Percentiles rank a stretch among this genome's conserved stretches.
These are phyloP conservation scores for Criorhina ranunculi DNA, from an alignment of 2,888 invertebrate species.

Conservation along the genomic window DNA sequence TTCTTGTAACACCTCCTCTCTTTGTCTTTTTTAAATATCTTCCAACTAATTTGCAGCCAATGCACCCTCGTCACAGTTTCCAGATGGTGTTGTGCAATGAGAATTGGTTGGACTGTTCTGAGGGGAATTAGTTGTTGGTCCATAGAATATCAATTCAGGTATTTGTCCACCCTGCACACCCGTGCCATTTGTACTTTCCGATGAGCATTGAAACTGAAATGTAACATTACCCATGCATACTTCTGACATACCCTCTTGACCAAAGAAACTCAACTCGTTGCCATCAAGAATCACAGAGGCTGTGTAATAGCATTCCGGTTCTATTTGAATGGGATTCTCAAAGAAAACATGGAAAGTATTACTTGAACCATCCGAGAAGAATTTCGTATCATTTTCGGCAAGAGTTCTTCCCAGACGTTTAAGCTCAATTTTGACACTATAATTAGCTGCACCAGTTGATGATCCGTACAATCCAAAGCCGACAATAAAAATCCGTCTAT, in stretches of 20 bases:
- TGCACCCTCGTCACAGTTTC: slow-evolving; percentile 78
- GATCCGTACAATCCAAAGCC: slow-evolving; percentile 98
- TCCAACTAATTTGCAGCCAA: slow-evolving; percentile 38
- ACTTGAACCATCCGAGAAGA: slow-evolving; percentile 98
- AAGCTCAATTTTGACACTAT: slow-evolving; percentile 96
- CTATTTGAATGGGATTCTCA: slow-evolving; percentile 92
- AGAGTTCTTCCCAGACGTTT: slow-evolving; percentile 94
- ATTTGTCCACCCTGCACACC: slow-evolving; percentile 99
- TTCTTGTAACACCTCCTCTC: neutral
- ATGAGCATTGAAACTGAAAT: slow-evolving; percentile 98
- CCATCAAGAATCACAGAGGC: slow-evolving; percentile 98
- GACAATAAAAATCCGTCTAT: slow-evolving; percentile 97
- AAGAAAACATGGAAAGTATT: slow-evolving; percentile 97
- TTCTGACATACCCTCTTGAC: slow-evolving; percentile 98
- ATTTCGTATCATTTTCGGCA: slow-evolving; percentile 96
- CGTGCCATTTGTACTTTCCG: slow-evolving; percentile 98
- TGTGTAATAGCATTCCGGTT: slow-evolving; percentile 97
- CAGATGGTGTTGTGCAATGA: slow-evolving; percentile 82
- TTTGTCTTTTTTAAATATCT: neutral
- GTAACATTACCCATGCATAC: slow-evolving; percentile 96
- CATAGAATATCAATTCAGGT: slow-evolving; percentile 98
- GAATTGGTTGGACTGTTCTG: slow-evolving; percentile 83
- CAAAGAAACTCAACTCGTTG: slow-evolving; percentile 97
- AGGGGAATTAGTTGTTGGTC: slow-evolving; percentile 87
- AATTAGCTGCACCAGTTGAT: slow-evolving; percentile 97